Evolutionary conservation across 2,888 invertebrate species (phyloP).

Genomic region (Cephonodes hylas): DNA sequence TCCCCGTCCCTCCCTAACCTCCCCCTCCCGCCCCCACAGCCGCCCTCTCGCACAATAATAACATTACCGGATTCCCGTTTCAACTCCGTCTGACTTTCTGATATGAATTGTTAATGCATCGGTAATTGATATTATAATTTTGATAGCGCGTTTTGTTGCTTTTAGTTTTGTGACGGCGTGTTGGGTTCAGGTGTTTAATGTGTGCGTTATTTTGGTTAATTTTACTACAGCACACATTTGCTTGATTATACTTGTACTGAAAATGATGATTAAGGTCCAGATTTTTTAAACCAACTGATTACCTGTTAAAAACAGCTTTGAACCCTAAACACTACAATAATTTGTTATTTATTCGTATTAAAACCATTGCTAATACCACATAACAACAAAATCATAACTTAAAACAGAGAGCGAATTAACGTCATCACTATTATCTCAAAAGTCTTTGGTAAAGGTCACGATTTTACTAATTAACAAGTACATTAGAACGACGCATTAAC

Average conservation of each 20-base stretch:
- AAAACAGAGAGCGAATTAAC: no score
- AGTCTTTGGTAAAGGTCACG: neutral
- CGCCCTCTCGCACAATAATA: constrained; percentile 59
- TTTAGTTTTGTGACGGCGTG: constrained; percentile 60
- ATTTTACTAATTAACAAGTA: neutral
- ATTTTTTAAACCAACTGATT: no score
- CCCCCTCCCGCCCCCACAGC: constrained; percentile 38
- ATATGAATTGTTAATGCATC: constrained; percentile 81
- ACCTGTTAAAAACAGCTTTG: no score
- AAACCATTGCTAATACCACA: no score
- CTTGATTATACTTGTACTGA: no score
- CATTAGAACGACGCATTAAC: constrained; percentile 21
- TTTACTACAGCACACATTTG: neutral
- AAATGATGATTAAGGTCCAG: no score
- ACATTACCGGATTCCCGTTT: constrained; percentile 75
- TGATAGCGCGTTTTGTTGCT: constrained; percentile 68
- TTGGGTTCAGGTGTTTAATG: constrained; percentile 33
- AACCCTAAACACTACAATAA: no score
- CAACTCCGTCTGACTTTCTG: constrained; percentile 76
- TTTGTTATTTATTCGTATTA: no score
- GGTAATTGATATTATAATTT: constrained; percentile 81
- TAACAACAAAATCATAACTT: no score
- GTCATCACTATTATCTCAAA: neutral
- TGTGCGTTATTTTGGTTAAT: neutral
- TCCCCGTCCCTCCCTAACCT: constrained; percentile 39